These are phyloP conservation scores for Crocodylus rhombifer DNA, from an alignment of 2,797 vertebrate species.

Conservation along the genomic window DNA sequence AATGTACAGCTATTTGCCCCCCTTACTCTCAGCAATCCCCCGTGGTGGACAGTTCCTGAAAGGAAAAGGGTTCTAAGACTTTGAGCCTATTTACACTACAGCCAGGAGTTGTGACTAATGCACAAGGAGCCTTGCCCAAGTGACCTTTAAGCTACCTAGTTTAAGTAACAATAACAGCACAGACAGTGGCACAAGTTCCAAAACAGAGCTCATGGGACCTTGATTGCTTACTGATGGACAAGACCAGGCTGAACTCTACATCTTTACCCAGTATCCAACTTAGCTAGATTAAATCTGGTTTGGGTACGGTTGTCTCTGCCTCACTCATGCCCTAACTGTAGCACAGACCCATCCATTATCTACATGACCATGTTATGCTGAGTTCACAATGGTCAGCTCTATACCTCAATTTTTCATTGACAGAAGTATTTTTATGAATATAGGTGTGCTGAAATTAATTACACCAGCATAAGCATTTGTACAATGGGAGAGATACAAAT, in stretches of 20 bases:
- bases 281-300: no score
- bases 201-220: no score
- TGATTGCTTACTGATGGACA: no score
- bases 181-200: no score
- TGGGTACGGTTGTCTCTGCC: no score
- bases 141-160: no score
- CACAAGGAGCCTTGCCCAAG: no score
- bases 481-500: neutral
- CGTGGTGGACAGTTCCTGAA: neutral
- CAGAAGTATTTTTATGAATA: neutral
- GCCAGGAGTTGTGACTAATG: no score
- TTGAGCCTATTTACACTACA: neutral
- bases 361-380: neutral
- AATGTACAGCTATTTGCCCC: neutral
- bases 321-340: rapidly evolving
- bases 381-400: neutral
- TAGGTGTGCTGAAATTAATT: neutral
- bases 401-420: neutral
- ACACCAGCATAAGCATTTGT: neutral
- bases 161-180: no score
- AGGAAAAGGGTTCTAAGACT: neutral
- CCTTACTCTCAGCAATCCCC: neutral
- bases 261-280: no score
- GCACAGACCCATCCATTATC: neutral
- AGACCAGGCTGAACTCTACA: no score